phyloP scores from a whole-genome alignment of 2,888 invertebrate genomes.

The Allophyes oxyacanthae region DNA sequence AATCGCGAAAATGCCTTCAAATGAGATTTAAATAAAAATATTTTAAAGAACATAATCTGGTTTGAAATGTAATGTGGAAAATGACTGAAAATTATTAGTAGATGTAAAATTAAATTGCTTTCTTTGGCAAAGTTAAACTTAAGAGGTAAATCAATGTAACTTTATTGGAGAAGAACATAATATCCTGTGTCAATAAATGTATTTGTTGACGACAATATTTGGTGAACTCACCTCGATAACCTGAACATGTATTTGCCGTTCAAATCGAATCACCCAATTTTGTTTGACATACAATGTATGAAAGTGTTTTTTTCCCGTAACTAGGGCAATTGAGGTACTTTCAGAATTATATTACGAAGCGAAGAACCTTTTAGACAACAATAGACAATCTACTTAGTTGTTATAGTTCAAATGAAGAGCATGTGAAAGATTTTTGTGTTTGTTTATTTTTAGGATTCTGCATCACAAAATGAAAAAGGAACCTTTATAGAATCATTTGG shows the following conservation, averaged over 20 bases:
- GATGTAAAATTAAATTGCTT: conserved; percentile 43
- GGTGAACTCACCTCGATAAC: conserved; percentile 1
- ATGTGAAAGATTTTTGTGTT: background rate
- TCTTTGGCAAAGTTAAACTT: conserved; percentile 8
- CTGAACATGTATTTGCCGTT: conserved; percentile 4
- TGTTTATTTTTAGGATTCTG: too few relatives aligned
- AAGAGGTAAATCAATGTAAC: background rate
- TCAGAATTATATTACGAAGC: conserved; percentile 11
- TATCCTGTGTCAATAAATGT: conserved; percentile 5
- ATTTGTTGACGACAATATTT: background rate
- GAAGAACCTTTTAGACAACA: conserved; percentile 11
- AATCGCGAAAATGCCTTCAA: too few relatives aligned
- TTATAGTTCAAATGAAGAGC: background rate
- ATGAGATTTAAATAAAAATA: too few relatives aligned
- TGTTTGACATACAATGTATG: conserved; percentile 15
- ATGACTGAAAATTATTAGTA: conserved; percentile 11
- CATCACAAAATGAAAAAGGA: too few relatives aligned
- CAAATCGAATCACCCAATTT: conserved; percentile 33
- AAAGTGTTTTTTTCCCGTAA: conserved; percentile 17
- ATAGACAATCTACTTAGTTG: background rate
- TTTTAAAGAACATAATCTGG: background rate
- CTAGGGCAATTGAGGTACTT: conserved; percentile 16
- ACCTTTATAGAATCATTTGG: too few relatives aligned
- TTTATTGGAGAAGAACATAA: background rate
- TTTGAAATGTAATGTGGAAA: conserved; percentile 11